phyloP scores from a whole-genome alignment of 2,888 invertebrate genomes.

The Patella depressa region DNA sequence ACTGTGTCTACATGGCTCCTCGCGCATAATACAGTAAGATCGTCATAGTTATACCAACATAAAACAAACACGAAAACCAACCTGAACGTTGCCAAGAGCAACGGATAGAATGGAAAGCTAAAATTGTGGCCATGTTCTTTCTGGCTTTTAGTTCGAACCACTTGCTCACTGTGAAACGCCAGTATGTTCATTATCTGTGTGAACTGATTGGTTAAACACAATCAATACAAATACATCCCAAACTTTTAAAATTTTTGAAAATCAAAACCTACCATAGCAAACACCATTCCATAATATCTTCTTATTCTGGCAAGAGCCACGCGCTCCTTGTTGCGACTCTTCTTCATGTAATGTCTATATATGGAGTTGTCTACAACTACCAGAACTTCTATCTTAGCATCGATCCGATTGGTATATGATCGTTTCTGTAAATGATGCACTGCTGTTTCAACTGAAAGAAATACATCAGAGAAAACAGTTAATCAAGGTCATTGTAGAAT shows the following conservation, averaged over 20 bases:
- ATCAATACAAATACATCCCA: background rate
- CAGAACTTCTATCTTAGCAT: constrained; percentile 46
- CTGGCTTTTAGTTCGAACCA: too few relatives aligned
- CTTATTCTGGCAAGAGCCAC: constrained; percentile 44
- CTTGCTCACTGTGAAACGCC: too few relatives aligned
- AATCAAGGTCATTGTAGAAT: too few relatives aligned
- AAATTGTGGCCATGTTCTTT: too few relatives aligned
- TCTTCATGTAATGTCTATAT: constrained; percentile 43
- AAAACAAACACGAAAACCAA: too few relatives aligned
- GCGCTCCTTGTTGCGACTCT: constrained; percentile 35
- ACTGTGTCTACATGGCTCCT: too few relatives aligned
- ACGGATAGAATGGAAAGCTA: too few relatives aligned
- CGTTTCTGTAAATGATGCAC: constrained; percentile 4
- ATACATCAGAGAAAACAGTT: background rate
- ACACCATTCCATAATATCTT: constrained; percentile 51
- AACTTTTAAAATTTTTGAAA: background rate
- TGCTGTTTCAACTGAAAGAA: background rate
- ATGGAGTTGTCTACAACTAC: constrained; percentile 55
- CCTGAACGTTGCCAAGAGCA: too few relatives aligned
- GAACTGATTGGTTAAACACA: background rate
- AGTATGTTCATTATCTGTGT: too few relatives aligned
- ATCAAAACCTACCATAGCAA: constrained; percentile 49
- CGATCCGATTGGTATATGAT: constrained; percentile 13
- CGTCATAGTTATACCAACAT: too few relatives aligned
- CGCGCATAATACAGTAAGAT: too few relatives aligned